Percentiles rank a stretch among this genome's conserved stretches.
Evolutionary conservation across 1,140 invertebrate genomes (phyloP).

Genomic region (Mya arenaria): DNA sequence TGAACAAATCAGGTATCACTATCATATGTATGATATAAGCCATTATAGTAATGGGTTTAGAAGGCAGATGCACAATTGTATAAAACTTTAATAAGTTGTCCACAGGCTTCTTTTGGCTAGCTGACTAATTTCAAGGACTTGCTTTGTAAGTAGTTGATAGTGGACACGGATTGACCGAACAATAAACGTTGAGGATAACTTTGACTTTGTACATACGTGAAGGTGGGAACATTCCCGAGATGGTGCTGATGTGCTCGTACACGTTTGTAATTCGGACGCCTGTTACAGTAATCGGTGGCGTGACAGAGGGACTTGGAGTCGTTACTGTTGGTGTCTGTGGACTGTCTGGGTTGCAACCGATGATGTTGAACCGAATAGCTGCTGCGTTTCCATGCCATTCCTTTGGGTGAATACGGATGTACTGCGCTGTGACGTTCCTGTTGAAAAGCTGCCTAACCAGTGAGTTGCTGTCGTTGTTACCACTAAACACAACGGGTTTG

Average conservation of each 20-base stretch:
- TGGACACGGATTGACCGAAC: too few relatives aligned
- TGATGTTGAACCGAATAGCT: constrained; percentile 62
- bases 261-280: neutral
- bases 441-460: constrained; percentile 58
- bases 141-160: too few relatives aligned
- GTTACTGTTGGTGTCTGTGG: constrained; percentile 1
- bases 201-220: too few relatives aligned
- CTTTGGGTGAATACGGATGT: constrained; percentile 58
- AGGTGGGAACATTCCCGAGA: constrained; percentile 22
- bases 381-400: constrained; percentile 19
- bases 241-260: constrained; percentile 4
- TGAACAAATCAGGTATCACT: too few relatives aligned
- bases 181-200: too few relatives aligned
- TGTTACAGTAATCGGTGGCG: neutral
- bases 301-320: neutral
- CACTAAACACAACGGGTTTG: constrained; percentile 56
- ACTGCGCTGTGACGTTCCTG: constrained; percentile 64
- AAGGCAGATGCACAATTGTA: too few relatives aligned
- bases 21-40: too few relatives aligned
- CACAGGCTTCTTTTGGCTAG: too few relatives aligned
- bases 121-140: too few relatives aligned
- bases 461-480: constrained; percentile 48
- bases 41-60: too few relatives aligned
- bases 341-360: constrained; percentile 61
- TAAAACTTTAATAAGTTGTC: too few relatives aligned